These are phyloP conservation scores for Holothuria leucospilota DNA, from an alignment of 53 echinoderm and acorn worm species.

Conservation along the genomic window DNA sequence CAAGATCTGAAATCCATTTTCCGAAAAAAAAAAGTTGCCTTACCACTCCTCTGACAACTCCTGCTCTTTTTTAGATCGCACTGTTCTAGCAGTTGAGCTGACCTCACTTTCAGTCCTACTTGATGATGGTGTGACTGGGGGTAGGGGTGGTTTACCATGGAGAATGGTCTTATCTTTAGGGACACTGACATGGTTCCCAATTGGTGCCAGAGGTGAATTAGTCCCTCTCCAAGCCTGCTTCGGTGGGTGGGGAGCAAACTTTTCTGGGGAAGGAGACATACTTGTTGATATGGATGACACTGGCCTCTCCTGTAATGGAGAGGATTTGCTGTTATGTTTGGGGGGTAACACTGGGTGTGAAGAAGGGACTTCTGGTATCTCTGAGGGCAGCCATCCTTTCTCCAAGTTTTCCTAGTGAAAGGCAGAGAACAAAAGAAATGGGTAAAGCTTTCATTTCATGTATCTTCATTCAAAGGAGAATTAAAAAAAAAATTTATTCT, in stretches of 20 bases:
- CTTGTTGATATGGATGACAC: slow-evolving; percentile 14
- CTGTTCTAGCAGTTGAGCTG: slow-evolving; percentile 76
- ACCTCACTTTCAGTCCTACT: slow-evolving; percentile 43
- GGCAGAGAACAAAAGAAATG: too few relatives aligned
- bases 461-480: too few relatives aligned
- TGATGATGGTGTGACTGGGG: slow-evolving; percentile 65
- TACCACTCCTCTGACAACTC: slow-evolving; percentile 92
- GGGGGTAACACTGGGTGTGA: slow-evolving; percentile 67
- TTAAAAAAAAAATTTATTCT: too few relatives aligned
- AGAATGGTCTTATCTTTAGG: slow-evolving; percentile 30
- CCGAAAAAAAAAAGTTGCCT: neutral
- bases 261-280: slow-evolving; percentile 48
- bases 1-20: too few relatives aligned
- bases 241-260: slow-evolving; percentile 60
- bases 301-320: slow-evolving; percentile 50
- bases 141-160: slow-evolving; percentile 65
- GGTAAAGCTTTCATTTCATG: too few relatives aligned
- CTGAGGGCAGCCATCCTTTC: slow-evolving; percentile 82
- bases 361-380: slow-evolving; percentile 65
- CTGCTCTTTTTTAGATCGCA: slow-evolving; percentile 75
- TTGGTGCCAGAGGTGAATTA: slow-evolving; percentile 58
- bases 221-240: slow-evolving; percentile 79
- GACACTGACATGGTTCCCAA: neutral
- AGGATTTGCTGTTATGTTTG: slow-evolving; percentile 36
- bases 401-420: slow-evolving; percentile 66